A percentile compares a stretch with the other conserved stretches of the same genome.
phyloP scores from a whole-genome alignment of 2,888 invertebrate species.

The Matsumyia berberina region DNA sequence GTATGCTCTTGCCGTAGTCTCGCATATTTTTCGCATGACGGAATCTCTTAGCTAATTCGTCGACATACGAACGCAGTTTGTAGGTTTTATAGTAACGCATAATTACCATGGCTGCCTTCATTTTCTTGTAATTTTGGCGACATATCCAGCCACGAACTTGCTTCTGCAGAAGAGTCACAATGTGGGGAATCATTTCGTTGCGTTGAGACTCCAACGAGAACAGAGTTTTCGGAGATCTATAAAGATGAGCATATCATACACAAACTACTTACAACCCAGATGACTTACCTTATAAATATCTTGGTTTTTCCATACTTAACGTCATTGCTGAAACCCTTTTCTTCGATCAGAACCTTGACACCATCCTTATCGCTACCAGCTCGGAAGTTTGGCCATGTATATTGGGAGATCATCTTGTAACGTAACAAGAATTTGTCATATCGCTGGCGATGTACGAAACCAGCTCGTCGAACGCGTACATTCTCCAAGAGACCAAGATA shows the following conservation, averaged over 20 bases:
- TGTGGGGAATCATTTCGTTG: slow-evolving; percentile 94
- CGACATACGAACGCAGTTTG: slow-evolving; percentile 90
- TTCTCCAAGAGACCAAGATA: slow-evolving; percentile 98
- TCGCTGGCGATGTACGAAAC: slow-evolving; percentile 97
- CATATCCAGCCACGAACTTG: slow-evolving; percentile 94
- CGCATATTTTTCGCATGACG: slow-evolving; percentile 87
- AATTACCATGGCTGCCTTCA: slow-evolving; percentile 93
- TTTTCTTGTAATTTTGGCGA: slow-evolving; percentile 91
- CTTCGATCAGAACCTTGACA: slow-evolving; percentile 92
- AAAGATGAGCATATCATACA: background rate
- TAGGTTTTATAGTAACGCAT: slow-evolving; percentile 91
- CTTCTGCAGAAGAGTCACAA: slow-evolving; percentile 97
- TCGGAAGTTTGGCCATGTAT: slow-evolving; percentile 98
- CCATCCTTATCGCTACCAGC: slow-evolving; percentile 92
- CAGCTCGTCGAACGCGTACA: slow-evolving; percentile 97
- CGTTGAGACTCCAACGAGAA: slow-evolving; percentile 95
- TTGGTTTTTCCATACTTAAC: slow-evolving; percentile 98
- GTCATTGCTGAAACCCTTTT: slow-evolving; percentile 91
- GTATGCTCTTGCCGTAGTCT: slow-evolving; percentile 91
- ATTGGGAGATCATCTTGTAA: slow-evolving; percentile 98
- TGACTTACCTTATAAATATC: slow-evolving; percentile 92
- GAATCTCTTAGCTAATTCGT: slow-evolving; percentile 87
- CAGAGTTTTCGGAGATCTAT: slow-evolving; percentile 92
- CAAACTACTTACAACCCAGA: background rate
- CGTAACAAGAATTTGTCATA: slow-evolving; percentile 97